A percentile compares a stretch with the other conserved stretches of the same genome.
Evolutionary conservation across 2,797 vertebrate species (phyloP).

Genomic region (Hoplostethus atlanticus): DNA sequence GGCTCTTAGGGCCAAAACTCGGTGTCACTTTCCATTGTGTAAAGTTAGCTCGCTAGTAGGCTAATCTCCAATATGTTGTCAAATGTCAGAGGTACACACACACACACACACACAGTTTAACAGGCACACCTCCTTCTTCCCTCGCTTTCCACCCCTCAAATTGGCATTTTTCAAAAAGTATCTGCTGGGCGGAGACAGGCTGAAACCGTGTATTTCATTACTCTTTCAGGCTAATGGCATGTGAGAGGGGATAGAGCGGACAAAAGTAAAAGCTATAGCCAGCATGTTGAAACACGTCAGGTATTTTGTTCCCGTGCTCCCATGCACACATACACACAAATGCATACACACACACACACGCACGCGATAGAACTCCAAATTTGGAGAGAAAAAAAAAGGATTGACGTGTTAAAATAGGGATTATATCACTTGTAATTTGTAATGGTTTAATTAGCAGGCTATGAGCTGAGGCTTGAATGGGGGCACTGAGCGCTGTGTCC

Average conservation of each 20-base stretch:
- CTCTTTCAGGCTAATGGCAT: constrained; percentile 57
- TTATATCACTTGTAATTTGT: constrained; percentile 75
- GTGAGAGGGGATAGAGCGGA: constrained; percentile 46
- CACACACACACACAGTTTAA: no score
- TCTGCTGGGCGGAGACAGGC: no score
- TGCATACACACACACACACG: constrained; percentile 20
- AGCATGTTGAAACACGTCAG: constrained; percentile 73
- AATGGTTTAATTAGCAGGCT: constrained; percentile 80
- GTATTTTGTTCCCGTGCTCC: constrained; percentile 62
- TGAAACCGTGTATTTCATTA: no score
- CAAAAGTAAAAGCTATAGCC: constrained; percentile 70
- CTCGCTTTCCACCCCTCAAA: no score
- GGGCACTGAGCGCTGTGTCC: constrained; percentile 46
- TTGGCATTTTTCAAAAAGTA: no score
- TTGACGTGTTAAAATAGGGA: constrained; percentile 64
- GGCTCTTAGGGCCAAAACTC: no score
- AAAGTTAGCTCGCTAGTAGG: no score
- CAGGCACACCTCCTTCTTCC: no score
- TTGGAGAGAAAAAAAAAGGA: constrained; percentile 44
- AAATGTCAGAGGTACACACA: no score
- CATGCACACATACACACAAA: constrained; percentile 30
- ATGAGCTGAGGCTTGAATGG: constrained; percentile 63
- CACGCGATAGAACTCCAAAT: constrained; percentile 50
- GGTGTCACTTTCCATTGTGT: no score
- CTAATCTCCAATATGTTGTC: no score